Evolutionary conservation across 2,797 vertebrate genomes (phyloP).

Genomic region (Gymnothorax javanicus): DNA sequence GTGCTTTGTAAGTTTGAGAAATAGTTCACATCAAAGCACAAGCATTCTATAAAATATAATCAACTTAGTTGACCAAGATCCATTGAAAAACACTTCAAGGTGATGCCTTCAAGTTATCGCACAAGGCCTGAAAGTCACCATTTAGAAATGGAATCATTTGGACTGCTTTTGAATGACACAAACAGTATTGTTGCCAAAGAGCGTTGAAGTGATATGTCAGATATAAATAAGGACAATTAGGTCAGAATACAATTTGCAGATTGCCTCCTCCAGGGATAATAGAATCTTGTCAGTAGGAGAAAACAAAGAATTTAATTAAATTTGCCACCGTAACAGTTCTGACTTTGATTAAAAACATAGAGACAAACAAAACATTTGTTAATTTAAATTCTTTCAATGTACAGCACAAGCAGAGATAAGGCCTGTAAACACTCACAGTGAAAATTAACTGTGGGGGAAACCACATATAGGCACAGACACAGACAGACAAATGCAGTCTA

Average conservation of each 20-base stretch:
- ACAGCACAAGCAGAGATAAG: conserved; percentile 54
- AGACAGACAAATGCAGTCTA: neutral
- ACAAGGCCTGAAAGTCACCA: conserved; percentile 21
- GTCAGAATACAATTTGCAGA: conserved; percentile 69
- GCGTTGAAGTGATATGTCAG: conserved; percentile 55
- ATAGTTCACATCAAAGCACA: neutral
- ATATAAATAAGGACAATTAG: conserved; percentile 69
- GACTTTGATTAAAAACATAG: conserved; percentile 72
- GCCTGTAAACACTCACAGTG: conserved; percentile 47
- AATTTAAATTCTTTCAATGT: conserved; percentile 64
- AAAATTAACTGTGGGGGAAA: conserved; percentile 20
- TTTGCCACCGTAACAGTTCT: conserved; percentile 71
- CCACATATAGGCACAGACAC: neutral
- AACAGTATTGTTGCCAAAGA: conserved; percentile 42
- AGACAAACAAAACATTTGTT: conserved; percentile 58
- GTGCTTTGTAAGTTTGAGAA: neutral
- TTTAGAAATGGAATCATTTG: conserved; percentile 14
- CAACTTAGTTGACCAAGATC: neutral
- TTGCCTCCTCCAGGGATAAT: conserved; percentile 67
- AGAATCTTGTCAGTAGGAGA: conserved; percentile 72
- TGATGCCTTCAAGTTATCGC: neutral
- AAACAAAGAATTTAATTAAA: conserved; percentile 75
- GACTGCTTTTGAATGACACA: conserved; percentile 22
- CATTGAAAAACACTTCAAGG: neutral
- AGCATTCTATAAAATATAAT: neutral